A percentile compares a stretch with the other conserved stretches of the same genome.
Evolutionary conservation across 2,113 vertebrate species (phyloP).

Genomic region (human (Homo sapiens)): DNA sequence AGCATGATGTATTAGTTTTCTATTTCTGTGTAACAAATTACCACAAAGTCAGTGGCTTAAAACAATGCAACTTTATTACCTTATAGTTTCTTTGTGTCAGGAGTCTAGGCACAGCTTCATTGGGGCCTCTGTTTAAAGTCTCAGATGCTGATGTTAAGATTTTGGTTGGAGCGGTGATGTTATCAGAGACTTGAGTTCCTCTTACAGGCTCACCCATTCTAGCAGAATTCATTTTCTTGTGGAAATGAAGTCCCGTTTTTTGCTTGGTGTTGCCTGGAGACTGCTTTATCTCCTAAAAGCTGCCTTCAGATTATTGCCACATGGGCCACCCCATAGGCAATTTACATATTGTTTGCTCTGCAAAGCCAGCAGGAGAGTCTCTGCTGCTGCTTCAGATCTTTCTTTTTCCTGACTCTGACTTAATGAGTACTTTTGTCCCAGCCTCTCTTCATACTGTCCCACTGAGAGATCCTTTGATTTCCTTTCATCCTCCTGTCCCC

Average conservation of each 20-base stretch:
- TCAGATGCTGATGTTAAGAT: background rate
- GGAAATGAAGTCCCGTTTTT: background rate
- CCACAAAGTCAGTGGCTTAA: background rate
- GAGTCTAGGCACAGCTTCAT: background rate
- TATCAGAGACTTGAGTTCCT: background rate
- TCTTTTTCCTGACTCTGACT: background rate
- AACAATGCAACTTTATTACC: background rate
- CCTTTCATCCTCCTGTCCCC: background rate
- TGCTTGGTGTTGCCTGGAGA: background rate
- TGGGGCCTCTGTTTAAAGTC: background rate
- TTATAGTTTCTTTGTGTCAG: background rate
- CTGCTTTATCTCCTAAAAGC: background rate
- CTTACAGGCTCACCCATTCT: background rate
- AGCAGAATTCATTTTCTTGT: background rate
- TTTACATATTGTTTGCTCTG: background rate
- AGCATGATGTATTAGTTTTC: slow-evolving; percentile 22
- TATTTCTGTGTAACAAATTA: background rate
- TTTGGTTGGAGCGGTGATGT: background rate
- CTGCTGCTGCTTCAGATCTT: background rate
- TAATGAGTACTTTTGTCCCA: background rate
- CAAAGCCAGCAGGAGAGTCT: background rate
- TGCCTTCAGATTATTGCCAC: background rate
- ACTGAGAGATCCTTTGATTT: background rate
- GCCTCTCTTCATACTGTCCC: background rate
- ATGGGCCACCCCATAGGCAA: background rate